Base-by-base conservation (phyloP, 2,797 vertebrate genomes). In the Carduelis carduelis region DNA sequence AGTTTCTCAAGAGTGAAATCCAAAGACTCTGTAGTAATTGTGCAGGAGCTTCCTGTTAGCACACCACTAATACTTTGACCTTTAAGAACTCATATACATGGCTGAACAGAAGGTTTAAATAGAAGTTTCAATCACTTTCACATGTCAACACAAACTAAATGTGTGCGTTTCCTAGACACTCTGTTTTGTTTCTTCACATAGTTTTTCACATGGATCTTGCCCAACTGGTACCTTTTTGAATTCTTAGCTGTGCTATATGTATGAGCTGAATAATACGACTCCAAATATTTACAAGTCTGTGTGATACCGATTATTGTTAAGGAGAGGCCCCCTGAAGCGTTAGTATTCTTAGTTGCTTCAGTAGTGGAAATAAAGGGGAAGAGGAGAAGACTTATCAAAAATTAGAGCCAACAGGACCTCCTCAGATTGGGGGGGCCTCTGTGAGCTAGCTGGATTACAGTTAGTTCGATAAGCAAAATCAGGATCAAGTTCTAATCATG, bases 331-430 rank as follows among this genome's bases (percentile, higher is more conserved):
- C 71, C 61, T 93, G 87, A 93, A 89, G 71, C 2, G 0, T 96
- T 96, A 96, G 90, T 94, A 89, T 75, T 77, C 94, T 94, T 95
- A 93, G 92, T 92, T 89, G 90, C 68, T 94, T 94, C 90, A 77
- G 39, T 5, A 92, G 44, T 65, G 50, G 32, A 91, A 91, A 91
- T 63, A 35, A 83, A 77, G 17, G 68, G 56, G 47, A 81, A 23
- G 13, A 89, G 34, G 43, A 86, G 12, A 46, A 7, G 16, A 63
- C 20, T 63, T 92, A 37, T 52, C 9, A 0, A 30, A 82, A 89
- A 81, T 76, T 77, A 89, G 65, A 86, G 69, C 11, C 26, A 78
- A 83, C 13, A 79, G 35, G 57, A 83, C 32, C 79, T 83, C 77
- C 91, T 90, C 34, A 56, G 47, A 22, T 50, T 24, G 34, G 68